Base-by-base conservation (phyloP, 2,888 invertebrate genomes). In the Trichacis sp. region DNA sequence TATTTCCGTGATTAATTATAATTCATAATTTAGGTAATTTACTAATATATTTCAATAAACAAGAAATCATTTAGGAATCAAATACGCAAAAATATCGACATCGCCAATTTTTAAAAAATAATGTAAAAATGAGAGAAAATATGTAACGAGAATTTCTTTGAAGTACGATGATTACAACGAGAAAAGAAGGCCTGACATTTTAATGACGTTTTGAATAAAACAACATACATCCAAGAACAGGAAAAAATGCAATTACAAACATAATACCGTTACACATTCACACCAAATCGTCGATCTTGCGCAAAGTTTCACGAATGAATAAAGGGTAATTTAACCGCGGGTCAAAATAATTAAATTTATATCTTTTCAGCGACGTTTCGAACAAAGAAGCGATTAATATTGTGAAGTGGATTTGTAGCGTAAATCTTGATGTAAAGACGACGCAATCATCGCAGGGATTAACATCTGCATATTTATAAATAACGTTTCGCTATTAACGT, bases 401-500 rank as follows among this genome's bases (percentile, higher is more conserved):
- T 47, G 54, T 61, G 61, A 64, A 58, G 64, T 64, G 57, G 61
- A 49, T 58, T 55, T 68, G 68, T 64, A 68, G 20, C 46, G 29
- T 29, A 19, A 8, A 9, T n/a, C 64, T 57, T 54, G n/a, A n/a
- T n/a, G n/a, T n/a, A 49, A 43, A 42, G 40, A 60, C 47, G 54
- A 46, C 20, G 36, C 46, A 46, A 52, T 49, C 17, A 58, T 61
- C 57, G 58, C 53, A n/a, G 20, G 6, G 24, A 59, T 63, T 67
- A 62, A 59, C 55, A 40, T 64, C 61, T 62, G 61, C 61, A 64
- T 64, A 64, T 68, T 61, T 68, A 64, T 68, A 29, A 49, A 51
- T 29, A 38, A 61, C 33, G 40, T 47, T 57, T 67, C 53, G 45
- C 62, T 49, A 57, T 49, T 62, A 59, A 62, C 58, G 53, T 58